A percentile compares a stretch with the other conserved stretches of the same genome.
Evolutionary conservation across 2,113 vertebrate species (phyloP).

Genomic region (Pangasianodon gigas): DNA sequence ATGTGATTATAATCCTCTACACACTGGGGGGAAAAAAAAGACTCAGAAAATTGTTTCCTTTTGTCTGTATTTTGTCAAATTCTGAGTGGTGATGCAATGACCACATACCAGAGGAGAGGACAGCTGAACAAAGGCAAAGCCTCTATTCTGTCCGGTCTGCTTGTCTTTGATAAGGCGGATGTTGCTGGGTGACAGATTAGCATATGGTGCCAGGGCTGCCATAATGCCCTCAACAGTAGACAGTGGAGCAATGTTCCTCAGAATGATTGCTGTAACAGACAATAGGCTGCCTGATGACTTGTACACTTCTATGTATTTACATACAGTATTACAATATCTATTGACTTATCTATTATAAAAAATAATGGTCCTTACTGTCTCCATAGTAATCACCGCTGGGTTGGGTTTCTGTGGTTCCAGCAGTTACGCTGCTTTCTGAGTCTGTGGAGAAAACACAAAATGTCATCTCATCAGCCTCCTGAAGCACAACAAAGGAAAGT

Average conservation of each 20-base stretch:
- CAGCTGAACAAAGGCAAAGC: conserved; percentile 95
- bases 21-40: not conserved
- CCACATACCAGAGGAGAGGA: conserved; percentile 91
- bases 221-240: conserved; percentile 95
- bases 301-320: not conserved
- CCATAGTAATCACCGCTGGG: conserved; percentile 93
- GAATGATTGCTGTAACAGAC: conserved; percentile 84
- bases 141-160: conserved; percentile 95
- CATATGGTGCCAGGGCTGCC: conserved; percentile 90
- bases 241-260: conserved; percentile 92
- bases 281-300: too few relatives aligned
- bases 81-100: not conserved
- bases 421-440: conserved; percentile 78
- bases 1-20: not conserved
- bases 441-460: conserved; percentile 76
- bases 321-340: not conserved
- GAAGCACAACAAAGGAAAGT: not conserved
- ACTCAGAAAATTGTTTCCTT: not conserved
- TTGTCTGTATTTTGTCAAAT: not conserved
- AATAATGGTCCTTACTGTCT: conserved; percentile 83
- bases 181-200: conserved; percentile 91
- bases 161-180: conserved; percentile 99
- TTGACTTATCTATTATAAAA: not conserved
- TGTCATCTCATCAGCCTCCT: conserved; percentile 8
- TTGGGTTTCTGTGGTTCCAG: conserved; percentile 82